A percentile compares a stretch with the other conserved stretches of the same genome.
These are phyloP conservation scores for Fulmarus glacialis DNA, from an alignment of 2,113 vertebrate genomes.

Conservation along the genomic window DNA sequence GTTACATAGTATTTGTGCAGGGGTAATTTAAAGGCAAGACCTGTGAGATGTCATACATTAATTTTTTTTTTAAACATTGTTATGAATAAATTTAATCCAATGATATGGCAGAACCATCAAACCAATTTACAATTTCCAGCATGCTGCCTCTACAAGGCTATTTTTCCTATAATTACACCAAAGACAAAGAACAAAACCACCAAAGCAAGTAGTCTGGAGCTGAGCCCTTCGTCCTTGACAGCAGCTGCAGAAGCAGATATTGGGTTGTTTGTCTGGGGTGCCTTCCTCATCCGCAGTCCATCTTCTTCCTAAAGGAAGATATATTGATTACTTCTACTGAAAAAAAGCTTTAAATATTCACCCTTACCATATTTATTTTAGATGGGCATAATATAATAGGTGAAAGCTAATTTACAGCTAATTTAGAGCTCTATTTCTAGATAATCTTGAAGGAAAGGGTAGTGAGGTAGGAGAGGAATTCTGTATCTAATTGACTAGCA, in stretches of 20 bases:
- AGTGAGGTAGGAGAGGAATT: neutral
- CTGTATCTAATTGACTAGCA: neutral
- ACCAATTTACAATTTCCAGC: slow-evolving; percentile 79
- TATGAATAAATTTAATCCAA: slow-evolving; percentile 87
- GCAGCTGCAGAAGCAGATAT: slow-evolving; percentile 65
- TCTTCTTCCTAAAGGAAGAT: slow-evolving; percentile 86
- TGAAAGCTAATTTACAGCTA: neutral
- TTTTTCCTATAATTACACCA: slow-evolving; percentile 93
- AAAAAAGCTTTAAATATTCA: neutral
- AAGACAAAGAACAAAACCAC: slow-evolving; percentile 93
- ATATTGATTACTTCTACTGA: neutral
- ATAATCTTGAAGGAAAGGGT: neutral
- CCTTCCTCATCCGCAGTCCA: slow-evolving; percentile 92
- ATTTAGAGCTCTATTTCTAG: neutral
- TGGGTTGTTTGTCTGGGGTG: slow-evolving; percentile 83
- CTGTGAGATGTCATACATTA: slow-evolving; percentile 88
- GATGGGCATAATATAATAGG: neutral
- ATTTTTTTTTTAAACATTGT: slow-evolving; percentile 84
- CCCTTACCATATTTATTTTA: neutral
- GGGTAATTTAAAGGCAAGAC: slow-evolving; percentile 91
- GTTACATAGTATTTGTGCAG: slow-evolving; percentile 78
- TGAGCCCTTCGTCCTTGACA: slow-evolving; percentile 90
- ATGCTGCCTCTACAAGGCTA: slow-evolving; percentile 93
- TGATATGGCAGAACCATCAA: slow-evolving; percentile 83
- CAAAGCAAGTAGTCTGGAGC: slow-evolving; percentile 86